Evolutionary conservation across 1,140 invertebrate species (phyloP).

Genomic region (Hormaphis cornu): DNA sequence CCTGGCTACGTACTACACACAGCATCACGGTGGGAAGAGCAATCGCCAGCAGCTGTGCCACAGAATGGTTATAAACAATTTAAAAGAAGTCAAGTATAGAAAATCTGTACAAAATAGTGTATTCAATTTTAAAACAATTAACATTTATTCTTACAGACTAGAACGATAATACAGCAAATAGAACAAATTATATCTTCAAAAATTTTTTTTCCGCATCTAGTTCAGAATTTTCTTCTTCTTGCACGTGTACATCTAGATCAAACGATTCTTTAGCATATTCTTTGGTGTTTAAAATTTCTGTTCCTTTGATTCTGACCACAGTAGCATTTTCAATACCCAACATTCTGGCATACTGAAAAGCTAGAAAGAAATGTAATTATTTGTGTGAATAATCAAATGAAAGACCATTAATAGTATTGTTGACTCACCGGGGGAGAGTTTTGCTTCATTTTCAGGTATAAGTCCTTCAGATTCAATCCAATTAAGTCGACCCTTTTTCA

Average conservation of each 20-base stretch:
- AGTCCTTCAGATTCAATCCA: conserved; percentile 17
- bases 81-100: conserved; percentile 25
- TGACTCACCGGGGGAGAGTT: conserved; percentile 6
- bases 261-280: conserved; percentile 6
- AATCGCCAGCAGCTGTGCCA: neutral
- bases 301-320: neutral
- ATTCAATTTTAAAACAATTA: neutral
- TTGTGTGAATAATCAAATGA: neutral
- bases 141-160: neutral
- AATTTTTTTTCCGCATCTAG: neutral
- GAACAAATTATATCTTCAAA: neutral
- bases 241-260: neutral
- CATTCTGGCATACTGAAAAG: conserved; percentile 21
- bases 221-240: neutral
- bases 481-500: neutral
- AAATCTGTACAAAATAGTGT: neutral
- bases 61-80: conserved; percentile 7
- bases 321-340: neutral
- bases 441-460: conserved; percentile 3
- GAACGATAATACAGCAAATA: neutral
- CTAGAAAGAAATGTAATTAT: neutral
- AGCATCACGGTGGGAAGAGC: conserved; percentile 33
- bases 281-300: neutral
- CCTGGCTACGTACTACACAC: conserved; percentile 36
- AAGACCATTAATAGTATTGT: neutral